Percentiles rank a stretch among this genome's conserved stretches.
These are phyloP conservation scores for Dreissena polymorpha DNA, from an alignment of 1,140 invertebrate genomes.

Conservation along the genomic window DNA sequence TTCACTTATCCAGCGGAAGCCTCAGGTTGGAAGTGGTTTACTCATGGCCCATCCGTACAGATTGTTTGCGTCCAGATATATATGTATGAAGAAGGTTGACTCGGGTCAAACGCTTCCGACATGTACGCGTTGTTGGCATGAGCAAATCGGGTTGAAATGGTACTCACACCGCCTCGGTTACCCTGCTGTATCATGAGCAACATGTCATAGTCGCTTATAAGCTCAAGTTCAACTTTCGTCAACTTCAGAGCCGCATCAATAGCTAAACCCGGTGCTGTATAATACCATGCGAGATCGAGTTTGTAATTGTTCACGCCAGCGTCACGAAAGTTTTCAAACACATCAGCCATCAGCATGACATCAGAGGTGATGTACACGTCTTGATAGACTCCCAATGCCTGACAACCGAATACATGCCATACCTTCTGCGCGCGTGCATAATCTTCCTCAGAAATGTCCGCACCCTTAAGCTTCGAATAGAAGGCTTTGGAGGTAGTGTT, in stretches of 20 bases:
- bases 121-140: conserved; percentile 69
- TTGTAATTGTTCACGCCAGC: conserved; percentile 56
- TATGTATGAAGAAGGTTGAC: conserved; percentile 59
- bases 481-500: conserved; percentile 38
- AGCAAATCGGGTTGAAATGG: conserved; percentile 59
- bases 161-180: conserved; percentile 62
- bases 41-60: conserved; percentile 68
- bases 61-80: conserved; percentile 70
- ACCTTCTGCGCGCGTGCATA: conserved; percentile 70
- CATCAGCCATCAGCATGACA: conserved; percentile 71
- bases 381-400: conserved; percentile 77
- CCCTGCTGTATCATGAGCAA: conserved; percentile 70
- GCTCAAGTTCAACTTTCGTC: conserved; percentile 61
- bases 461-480: conserved; percentile 27
- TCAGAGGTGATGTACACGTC: conserved; percentile 76
- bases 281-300: conserved; percentile 70
- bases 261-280: conserved; percentile 64
- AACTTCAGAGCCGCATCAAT: conserved; percentile 69
- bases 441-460: conserved; percentile 55
- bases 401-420: conserved; percentile 70
- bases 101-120: conserved; percentile 43
- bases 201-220: conserved; percentile 65
- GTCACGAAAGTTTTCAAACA: conserved; percentile 80
- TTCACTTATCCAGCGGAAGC: conserved; percentile 76
- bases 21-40: conserved; percentile 49